Percentiles rank a stretch among this genome's conserved stretches.
phyloP scores from a whole-genome alignment of 35 echinoderm and acorn worm genomes.

The Ophioderma brevispina region DNA sequence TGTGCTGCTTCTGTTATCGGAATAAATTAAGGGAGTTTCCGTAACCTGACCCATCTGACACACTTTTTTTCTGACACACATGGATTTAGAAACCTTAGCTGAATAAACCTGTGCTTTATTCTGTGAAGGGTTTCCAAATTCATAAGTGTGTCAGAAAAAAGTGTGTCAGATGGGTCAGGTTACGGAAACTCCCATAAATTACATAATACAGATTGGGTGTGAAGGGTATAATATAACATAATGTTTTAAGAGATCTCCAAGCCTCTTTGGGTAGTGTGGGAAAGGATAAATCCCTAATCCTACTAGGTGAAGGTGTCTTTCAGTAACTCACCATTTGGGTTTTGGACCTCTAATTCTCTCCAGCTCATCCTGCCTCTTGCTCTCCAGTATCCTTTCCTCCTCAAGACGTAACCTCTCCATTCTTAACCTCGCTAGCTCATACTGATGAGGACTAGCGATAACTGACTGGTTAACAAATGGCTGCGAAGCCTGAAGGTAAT shows the following conservation, averaged over 20 bases:
- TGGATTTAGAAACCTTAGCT: too few species aligned
- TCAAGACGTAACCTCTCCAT: slow-evolving; percentile 95
- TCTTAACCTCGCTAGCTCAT: slow-evolving; percentile 87
- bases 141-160: too few species aligned
- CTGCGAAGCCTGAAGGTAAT: slow-evolving; percentile 62
- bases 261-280: too few species aligned
- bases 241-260: too few species aligned
- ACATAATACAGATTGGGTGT: background rate
- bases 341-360: slow-evolving; percentile 92
- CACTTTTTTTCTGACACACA: too few species aligned
- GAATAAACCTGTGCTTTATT: too few species aligned
- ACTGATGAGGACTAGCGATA: slow-evolving; percentile 75
- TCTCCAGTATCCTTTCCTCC: slow-evolving; percentile 74
- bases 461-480: slow-evolving; percentile 65
- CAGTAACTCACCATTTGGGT: slow-evolving; percentile 89
- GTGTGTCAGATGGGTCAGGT: too few species aligned
- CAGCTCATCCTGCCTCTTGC: slow-evolving; percentile 84
- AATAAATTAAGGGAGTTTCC: too few species aligned
- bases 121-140: background rate
- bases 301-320: background rate
- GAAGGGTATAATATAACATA: too few species aligned
- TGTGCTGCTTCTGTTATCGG: too few species aligned
- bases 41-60: too few species aligned
- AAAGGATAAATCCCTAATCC: too few species aligned
- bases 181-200: background rate